A percentile compares a stretch with the other conserved stretches of the same genome.
Conservation (phyloP, 2,888 invertebrate genomes). For the Diplolepis rosae region DNA sequence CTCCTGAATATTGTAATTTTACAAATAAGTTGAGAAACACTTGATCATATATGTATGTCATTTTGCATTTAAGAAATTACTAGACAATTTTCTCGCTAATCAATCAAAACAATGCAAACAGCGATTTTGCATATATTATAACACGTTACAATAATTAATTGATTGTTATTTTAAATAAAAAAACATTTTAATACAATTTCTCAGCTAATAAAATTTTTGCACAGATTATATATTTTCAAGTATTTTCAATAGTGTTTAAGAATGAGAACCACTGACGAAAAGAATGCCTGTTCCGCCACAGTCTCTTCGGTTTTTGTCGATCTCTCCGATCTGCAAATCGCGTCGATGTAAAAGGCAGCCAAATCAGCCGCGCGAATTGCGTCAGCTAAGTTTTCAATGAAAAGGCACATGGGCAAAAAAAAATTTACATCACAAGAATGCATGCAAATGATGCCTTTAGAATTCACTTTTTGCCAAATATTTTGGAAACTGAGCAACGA, state of each 20-base stretch:
- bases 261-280: constrained; percentile 39
- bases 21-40: no score
- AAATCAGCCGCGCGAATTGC: constrained; percentile 20
- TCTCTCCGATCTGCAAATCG: constrained; percentile 36
- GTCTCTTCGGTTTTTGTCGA: constrained; percentile 39
- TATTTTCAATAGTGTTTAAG: neutral
- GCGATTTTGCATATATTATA: no score
- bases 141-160: no score
- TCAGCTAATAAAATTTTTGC: neutral
- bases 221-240: constrained; percentile 4
- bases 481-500: constrained; percentile 9
- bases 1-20: no score
- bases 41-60: no score
- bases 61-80: no score
- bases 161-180: no score
- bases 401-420: constrained; percentile 14
- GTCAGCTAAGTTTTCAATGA: constrained; percentile 17
- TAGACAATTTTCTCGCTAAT: no score
- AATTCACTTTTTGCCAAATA: constrained; percentile 9
- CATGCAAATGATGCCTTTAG: constrained; percentile 15
- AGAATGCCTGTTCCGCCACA: constrained; percentile 43
- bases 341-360: constrained; percentile 14
- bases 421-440: neutral
- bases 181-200: no score
- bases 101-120: no score